Base-by-base conservation (phyloP, 2,113 vertebrate genomes). In the Vulpes vulpes region DNA sequence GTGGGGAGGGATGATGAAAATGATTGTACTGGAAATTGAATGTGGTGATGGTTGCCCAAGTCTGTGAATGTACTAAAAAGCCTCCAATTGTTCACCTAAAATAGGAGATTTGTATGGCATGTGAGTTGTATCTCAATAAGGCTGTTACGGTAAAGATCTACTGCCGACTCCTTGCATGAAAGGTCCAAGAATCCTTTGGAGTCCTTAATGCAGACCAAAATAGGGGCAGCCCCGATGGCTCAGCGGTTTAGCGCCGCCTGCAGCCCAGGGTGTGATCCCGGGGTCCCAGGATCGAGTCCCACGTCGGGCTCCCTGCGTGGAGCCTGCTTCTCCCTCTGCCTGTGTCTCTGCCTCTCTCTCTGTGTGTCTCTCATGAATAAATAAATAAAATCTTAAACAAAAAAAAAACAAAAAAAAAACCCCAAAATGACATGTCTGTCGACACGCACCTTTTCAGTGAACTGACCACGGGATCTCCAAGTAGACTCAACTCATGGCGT, bases 111-210 rank as follows among this genome's bases (percentile, higher is more conserved):
- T 67, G 35, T 59, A 38, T 82, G 57, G 22, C 55, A 74, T 62
- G 94, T 80, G 73, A 92, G 43, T 92, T 95, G 69, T 60, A 67
- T 94, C 53, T 79, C 64, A 59, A 2, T 91, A 91, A 81, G 38
- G 17, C 23, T 81, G 49, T 74, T 80, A 27, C 27, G 49, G 51
- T 73, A 69, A 81, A 64, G 64, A 73, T 94, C 7, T 85, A 12
- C 71, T 87, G 49, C 73, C 81, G 82, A 81, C 3, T 91, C 53
- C 53, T 35, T 94, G 49, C 53, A 57, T 51, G 30, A 30, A 74
- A 69, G 74, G 53, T 51, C 51, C 35, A 87, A 51, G 74, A 91
- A 87, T 87, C 35, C 15, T 87, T 87, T 38, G 65, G 30, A 74
- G 19, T 94, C 65, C 49, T 86, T 91, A 74, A 30, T 65, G 59